These are phyloP conservation scores for Lutraria rhynchaena DNA, from an alignment of 1,140 invertebrate genomes.

Conservation along the genomic window DNA sequence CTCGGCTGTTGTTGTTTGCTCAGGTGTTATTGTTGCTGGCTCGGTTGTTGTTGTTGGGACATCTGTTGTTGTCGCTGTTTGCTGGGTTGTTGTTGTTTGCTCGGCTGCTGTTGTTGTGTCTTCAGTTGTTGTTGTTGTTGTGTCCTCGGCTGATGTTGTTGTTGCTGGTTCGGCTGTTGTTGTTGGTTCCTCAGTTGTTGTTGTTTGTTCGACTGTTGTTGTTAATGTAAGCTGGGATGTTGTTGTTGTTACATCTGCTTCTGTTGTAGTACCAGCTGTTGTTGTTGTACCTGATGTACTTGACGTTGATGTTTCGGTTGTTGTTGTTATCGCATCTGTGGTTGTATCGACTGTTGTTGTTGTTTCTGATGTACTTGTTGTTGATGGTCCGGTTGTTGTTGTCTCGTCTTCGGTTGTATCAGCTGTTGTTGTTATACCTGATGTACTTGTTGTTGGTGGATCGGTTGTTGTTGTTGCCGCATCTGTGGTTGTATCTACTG, in stretches of 20 bases:
- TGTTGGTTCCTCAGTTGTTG: background rate
- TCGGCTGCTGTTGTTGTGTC: background rate
- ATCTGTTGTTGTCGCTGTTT: background rate
- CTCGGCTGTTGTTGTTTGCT: background rate
- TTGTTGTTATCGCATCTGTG: background rate
- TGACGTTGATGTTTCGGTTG: background rate
- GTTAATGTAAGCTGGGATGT: background rate
- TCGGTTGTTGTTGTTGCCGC: background rate
- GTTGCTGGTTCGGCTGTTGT: background rate
- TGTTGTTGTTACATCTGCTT: background rate
- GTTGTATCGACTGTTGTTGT: background rate
- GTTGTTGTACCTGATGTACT: background rate
- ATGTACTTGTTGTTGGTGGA: background rate
- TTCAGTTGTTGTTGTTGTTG: constrained; percentile 14
- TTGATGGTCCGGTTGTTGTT: background rate
- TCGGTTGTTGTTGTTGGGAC: background rate
- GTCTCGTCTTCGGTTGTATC: background rate
- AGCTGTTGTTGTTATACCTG: background rate
- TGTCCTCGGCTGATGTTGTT: background rate
- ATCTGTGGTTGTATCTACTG: background rate
- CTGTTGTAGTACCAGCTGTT: background rate
- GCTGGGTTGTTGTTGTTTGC: background rate
- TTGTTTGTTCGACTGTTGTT: background rate
- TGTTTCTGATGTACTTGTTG: background rate
- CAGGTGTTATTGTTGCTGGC: background rate